Evolutionary conservation across 2,888 invertebrate genomes (phyloP), one percentile per base, ranked within the genome.

Genomic region (Hydriomena furcata): DNA sequence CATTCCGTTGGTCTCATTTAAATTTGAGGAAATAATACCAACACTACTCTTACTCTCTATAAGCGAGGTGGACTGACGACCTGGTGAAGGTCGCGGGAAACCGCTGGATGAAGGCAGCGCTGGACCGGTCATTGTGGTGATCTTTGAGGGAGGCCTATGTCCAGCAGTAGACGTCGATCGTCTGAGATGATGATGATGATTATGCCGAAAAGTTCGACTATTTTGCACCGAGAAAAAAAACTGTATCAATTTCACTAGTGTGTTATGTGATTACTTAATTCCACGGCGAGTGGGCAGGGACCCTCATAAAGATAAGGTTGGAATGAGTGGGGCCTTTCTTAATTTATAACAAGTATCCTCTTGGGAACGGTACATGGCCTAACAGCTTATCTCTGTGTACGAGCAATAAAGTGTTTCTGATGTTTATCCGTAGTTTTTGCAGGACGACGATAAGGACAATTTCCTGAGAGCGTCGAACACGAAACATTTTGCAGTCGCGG

Each of bases 291-390:
- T 81, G 81, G 77, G 71, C 79, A 71, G 67, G 68, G 73, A 80
- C 82, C 81, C 81, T 79, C 82, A 77, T 84, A 85, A 84, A 85
- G 84, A 85, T 84, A 85, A 82, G 77, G 71, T 71, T 55, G 66
- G 67, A 82, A 80, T 76, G 82, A 82, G 80, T 70, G 72, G 76
- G 75, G 73, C 67, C 74, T 73, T 72, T 73, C 80, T 76, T 84
- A 83, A 83, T 83, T 83, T 81, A 84, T 82, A 78, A 76, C 77
- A 71, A 79, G 80, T 79, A 73, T 74, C 74, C 73, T 65, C 71
- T 55, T 45, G 69, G 66, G 61, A 49, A 51, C 65, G 68, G 66
- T 63, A 66, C 60, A 59, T 60, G 61, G 60, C 63, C 66, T 65
- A 55, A 67, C 60, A 63, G 63, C 61, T 52, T 71, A 70, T 70